A percentile compares a stretch with the other conserved stretches of the same genome.
Conservation (phyloP, 2,797 vertebrate genomes). For the Diplodus puntazzo region DNA sequence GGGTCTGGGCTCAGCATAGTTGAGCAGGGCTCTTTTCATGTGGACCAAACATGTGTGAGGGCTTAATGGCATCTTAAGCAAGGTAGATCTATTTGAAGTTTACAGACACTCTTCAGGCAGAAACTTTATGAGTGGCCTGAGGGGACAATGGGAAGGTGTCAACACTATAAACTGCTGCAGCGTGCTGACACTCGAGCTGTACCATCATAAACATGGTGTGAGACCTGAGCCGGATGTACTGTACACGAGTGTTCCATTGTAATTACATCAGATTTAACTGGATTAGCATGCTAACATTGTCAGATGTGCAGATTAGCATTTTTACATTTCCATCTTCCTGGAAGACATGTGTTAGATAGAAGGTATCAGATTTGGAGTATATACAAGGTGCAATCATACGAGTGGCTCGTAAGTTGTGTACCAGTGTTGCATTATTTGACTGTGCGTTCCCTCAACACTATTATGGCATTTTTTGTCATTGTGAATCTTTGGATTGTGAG, state of each 20-base stretch:
- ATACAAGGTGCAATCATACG: not conserved
- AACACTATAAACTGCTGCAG: conserved; percentile 26
- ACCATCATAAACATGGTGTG: conserved; percentile 46
- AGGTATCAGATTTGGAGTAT: conserved; percentile 6
- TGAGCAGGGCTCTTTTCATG: conserved; percentile 48
- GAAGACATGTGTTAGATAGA: conserved; percentile 32
- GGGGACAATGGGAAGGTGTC: conserved; percentile 45
- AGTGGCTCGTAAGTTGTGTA: not conserved
- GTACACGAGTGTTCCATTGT: conserved; percentile 51
- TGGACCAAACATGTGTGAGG: conserved; percentile 55
- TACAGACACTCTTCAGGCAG: conserved; percentile 25
- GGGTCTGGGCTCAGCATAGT: conserved; percentile 18
- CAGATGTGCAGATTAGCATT: conserved; percentile 57
- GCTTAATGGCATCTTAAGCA: conserved; percentile 33
- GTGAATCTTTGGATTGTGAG: not conserved
- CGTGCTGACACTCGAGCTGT: conserved; percentile 24
- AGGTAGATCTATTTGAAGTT: conserved; percentile 54
- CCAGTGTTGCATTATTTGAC: not conserved
- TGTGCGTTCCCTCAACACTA: not conserved
- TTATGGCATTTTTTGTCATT: not conserved
- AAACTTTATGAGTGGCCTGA: conserved; percentile 33
- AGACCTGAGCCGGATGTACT: conserved; percentile 64
- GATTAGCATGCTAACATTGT: conserved; percentile 72
- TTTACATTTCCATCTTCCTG: conserved; percentile 58
- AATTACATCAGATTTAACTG: conserved; percentile 67